phyloP scores from a whole-genome alignment of 2,888 invertebrate species.

The Oxystoma pomonae region DNA sequence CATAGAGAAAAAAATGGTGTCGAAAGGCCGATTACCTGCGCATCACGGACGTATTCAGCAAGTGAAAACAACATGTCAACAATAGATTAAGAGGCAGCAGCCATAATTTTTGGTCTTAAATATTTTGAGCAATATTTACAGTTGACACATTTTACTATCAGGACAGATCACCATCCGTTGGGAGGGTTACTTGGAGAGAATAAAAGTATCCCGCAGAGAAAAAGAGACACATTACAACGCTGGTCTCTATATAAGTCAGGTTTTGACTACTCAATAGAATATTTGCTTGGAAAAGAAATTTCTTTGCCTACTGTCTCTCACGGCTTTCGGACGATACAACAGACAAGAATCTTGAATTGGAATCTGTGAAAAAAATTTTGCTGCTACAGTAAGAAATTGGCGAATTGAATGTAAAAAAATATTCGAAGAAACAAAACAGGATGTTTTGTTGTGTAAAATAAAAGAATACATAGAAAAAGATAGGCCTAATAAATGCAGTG shows the following conservation, averaged over 20 bases:
- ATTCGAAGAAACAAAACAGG: not conserved
- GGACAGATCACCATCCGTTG: not conserved
- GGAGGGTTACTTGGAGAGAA: not conserved
- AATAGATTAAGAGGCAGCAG: too few relatives aligned
- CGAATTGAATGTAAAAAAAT: not conserved
- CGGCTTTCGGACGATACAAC: not conserved
- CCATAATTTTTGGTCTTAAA: conserved; percentile 32
- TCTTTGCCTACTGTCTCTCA: not conserved
- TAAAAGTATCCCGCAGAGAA: not conserved
- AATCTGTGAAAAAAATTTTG: not conserved
- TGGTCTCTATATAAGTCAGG: not conserved
- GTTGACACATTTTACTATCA: conserved; percentile 4
- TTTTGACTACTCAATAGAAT: not conserved
- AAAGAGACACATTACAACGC: not conserved
- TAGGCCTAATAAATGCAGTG: not conserved
- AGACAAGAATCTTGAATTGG: not conserved
- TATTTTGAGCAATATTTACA: too few relatives aligned
- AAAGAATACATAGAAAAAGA: not conserved
- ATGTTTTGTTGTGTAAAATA: not conserved
- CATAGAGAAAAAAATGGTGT: too few relatives aligned
- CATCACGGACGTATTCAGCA: conserved; percentile 33
- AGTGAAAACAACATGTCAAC: too few relatives aligned
- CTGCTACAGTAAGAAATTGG: not conserved
- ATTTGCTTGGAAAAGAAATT: not conserved
- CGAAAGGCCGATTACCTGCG: conserved; percentile 31